Conservation (phyloP, 2,113 vertebrate species). For the Calidris pugnax region DNA sequence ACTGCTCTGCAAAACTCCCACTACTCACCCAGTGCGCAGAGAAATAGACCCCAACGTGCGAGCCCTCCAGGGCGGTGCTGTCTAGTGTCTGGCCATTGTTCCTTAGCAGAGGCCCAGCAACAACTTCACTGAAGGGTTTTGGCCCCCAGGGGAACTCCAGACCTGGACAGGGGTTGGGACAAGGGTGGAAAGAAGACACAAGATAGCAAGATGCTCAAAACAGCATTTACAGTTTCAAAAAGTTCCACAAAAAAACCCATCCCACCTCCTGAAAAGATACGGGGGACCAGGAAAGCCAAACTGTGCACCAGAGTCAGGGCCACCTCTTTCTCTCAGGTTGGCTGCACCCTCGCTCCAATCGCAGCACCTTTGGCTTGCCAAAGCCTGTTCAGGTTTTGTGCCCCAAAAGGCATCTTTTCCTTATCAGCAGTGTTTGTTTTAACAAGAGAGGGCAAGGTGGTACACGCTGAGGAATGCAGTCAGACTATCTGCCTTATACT, state of each 20-base stretch:
- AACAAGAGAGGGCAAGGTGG: not conserved
- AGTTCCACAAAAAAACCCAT: not conserved
- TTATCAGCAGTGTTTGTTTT: not conserved
- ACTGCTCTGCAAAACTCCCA: not conserved
- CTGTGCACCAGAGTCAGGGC: not conserved
- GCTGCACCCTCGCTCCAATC: not conserved
- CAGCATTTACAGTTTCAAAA: not conserved
- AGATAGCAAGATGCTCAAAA: not conserved
- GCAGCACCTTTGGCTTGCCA: not conserved
- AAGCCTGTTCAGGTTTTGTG: not conserved
- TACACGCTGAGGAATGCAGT: constrained; percentile 10
- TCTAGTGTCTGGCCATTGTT: constrained; percentile 89
- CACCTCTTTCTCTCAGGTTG: not conserved
- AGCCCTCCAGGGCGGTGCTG: constrained; percentile 90
- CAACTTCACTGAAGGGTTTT: constrained; percentile 96
- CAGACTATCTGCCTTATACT: not conserved
- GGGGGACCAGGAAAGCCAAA: not conserved
- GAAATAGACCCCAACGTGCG: constrained; percentile 95
- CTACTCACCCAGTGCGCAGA: constrained; percentile 97
- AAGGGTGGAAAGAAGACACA: not conserved
- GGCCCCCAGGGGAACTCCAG: constrained; percentile 99
- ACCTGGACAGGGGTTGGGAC: constrained; percentile 64
- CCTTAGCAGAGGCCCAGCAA: constrained; percentile 90
- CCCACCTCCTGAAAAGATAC: not conserved
- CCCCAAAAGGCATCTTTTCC: not conserved